Evolutionary conservation across 64 coral and sea anemone species (phyloP), one percentile per base, ranked within the genome.

Genomic region (Porites lutea): DNA sequence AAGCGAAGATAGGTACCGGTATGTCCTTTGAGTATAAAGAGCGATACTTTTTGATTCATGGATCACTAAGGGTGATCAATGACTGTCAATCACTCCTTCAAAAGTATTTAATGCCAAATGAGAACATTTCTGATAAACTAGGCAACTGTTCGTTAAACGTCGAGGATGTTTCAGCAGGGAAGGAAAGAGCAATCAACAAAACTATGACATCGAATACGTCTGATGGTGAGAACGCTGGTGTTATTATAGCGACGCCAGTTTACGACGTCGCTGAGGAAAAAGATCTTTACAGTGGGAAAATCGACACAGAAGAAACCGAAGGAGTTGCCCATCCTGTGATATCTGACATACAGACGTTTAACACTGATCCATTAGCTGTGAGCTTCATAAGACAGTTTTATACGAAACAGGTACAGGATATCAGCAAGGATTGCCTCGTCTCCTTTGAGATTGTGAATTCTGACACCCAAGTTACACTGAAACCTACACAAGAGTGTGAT

Each of bases 31-130:
- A 84, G 20, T 11, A 19, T 9, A 47, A 9, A n/a, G 48, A 22
- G 6, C 15, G 52, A 49, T 22, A 5, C 16, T 69, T 84, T 84
- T 8, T 27, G 18, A 68, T 84, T 22, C 11, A 3, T 21, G 81
- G 81, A 51, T 68, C 61, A 68, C 8, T 84, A n/a, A 84, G 11
- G 3, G 45, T 68, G n/a, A 84, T 84, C 15, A 84, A 70, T 15
- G 3, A 21, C 3, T 84, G 81, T 52, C 47, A 68, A 7, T 3
- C 5, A 52, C 63, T 68, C 6, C 8, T 69, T 0, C 46, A 22
- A n/a, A 52, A 11, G 63, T 65, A 22, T 19, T n/a, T 84, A 13
- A 47, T 2, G 10, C 6, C 67, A 68, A 61, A 68, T 13, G 44
- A 68, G 51, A 21, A 19, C 10, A 50, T 84, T 19, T 48, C 61